phyloP scores from a whole-genome alignment of 2,797 vertebrate genomes.

The Sebastes alutus region DNA sequence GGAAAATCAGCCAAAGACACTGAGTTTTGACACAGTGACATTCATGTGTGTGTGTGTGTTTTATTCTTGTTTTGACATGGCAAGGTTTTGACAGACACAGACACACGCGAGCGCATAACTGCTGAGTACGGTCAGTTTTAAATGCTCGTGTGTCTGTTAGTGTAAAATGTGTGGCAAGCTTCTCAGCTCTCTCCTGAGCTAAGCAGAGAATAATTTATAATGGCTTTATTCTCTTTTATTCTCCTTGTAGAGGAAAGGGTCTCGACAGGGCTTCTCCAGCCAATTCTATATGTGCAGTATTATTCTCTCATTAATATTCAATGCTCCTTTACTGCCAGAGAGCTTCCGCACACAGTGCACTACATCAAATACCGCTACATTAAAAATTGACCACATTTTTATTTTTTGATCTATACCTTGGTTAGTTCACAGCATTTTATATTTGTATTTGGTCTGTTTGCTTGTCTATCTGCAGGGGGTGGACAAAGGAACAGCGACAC shows the following conservation, averaged over 20 bases:
- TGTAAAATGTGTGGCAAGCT: conserved; percentile 20
- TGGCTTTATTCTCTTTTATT: conserved; percentile 50
- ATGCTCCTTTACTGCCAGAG: conserved; percentile 64
- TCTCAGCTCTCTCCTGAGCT: conserved; percentile 21
- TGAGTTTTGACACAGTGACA: conserved; percentile 16
- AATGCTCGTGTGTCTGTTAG: conserved; percentile 5
- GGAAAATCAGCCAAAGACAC: conserved; percentile 46
- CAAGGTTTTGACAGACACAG: conserved; percentile 12
- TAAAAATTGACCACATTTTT: conserved; percentile 68
- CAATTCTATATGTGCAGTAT: conserved; percentile 59
- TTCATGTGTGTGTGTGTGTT: conserved; percentile 8
- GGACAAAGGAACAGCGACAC: neutral
- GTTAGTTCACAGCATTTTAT: conserved; percentile 30
- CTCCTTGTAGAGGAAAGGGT: conserved; percentile 47
- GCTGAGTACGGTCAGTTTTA: conserved; percentile 35
- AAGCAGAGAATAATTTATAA: conserved; percentile 67
- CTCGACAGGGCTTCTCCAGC: conserved; percentile 66
- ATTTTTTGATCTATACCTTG: conserved; percentile 50
- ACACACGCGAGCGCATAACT: conserved; percentile 4
- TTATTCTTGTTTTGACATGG: conserved; percentile 48
- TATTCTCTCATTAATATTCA: conserved; percentile 77
- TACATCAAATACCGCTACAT: conserved; percentile 66
- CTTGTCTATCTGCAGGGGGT: neutral
- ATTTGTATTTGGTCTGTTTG: conserved; percentile 1
- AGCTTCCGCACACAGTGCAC: conserved; percentile 52